A percentile compares a stretch with the other conserved stretches of the same genome.
Evolutionary conservation across 2,888 invertebrate genomes (phyloP).

Genomic region (Leucoptera coffeella): DNA sequence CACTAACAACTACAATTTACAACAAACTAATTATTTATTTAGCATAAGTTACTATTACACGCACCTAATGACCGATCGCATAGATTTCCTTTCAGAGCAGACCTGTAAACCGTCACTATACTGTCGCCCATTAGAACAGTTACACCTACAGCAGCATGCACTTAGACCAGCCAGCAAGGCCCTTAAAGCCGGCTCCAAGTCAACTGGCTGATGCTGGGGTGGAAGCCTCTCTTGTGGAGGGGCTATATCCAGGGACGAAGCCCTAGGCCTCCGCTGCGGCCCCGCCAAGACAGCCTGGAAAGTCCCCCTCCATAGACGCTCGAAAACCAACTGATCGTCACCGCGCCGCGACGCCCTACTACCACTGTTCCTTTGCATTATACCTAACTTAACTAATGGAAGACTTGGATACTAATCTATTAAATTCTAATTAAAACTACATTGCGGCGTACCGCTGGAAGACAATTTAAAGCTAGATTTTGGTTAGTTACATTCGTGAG

Average conservation of each 20-base stretch:
- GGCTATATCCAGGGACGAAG: slow-evolving; percentile 26
- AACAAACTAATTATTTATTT: no score
- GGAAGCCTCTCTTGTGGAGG: slow-evolving; percentile 12
- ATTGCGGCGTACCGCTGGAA: slow-evolving; percentile 32
- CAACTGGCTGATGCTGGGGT: slow-evolving; percentile 18
- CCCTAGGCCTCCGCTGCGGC: slow-evolving; percentile 28
- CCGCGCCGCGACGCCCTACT: slow-evolving; percentile 41
- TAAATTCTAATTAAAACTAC: slow-evolving; percentile 15
- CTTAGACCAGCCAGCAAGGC: slow-evolving; percentile 31
- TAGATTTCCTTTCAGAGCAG: slow-evolving; percentile 51
- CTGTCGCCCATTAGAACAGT: slow-evolving; percentile 23
- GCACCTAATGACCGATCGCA: slow-evolving; percentile 64
- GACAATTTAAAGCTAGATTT: slow-evolving; percentile 12
- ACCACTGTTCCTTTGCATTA: slow-evolving; percentile 26
- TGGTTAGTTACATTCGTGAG: slow-evolving; percentile 22
- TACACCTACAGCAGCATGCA: slow-evolving; percentile 41
- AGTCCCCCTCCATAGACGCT: slow-evolving; percentile 65
- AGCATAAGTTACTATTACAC: no score
- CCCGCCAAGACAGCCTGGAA: slow-evolving; percentile 45
- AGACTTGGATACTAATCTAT: slow-evolving; percentile 46
- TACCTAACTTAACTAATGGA: slow-evolving; percentile 39
- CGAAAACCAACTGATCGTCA: slow-evolving; percentile 62
- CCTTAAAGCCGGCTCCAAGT: slow-evolving; percentile 35
- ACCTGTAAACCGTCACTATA: slow-evolving; percentile 47
- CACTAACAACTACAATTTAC: no score